Conservation (phyloP, 2,113 vertebrate genomes). For the Ursus arctos region DNA sequence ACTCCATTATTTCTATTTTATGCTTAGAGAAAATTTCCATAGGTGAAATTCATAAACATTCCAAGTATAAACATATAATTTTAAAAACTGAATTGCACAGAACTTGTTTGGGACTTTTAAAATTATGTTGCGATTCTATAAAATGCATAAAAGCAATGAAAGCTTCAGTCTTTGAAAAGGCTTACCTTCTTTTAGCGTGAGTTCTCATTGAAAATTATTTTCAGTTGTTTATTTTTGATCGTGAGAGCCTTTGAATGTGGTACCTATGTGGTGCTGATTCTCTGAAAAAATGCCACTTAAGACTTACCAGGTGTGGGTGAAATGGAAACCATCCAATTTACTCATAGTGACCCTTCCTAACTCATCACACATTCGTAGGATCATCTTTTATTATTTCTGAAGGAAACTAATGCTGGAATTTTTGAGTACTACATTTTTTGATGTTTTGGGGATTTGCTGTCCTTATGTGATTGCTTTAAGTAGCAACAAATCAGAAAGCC, state of each 20-base stretch:
- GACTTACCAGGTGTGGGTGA: constrained; percentile 34
- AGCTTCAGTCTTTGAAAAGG: neutral
- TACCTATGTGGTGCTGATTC: constrained; percentile 12
- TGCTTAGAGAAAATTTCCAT: constrained; percentile 19
- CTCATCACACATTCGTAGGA: neutral
- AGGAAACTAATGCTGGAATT: neutral
- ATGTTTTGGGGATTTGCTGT: constrained; percentile 1
- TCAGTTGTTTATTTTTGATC: neutral
- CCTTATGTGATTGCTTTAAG: constrained; percentile 42
- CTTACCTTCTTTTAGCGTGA: neutral
- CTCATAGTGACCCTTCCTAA: neutral
- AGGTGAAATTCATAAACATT: neutral
- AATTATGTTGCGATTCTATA: neutral
- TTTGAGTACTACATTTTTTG: constrained; percentile 57
- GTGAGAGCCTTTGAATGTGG: neutral
- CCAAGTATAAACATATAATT: neutral
- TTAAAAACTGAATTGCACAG: neutral
- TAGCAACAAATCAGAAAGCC: constrained; percentile 64
- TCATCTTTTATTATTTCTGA: neutral
- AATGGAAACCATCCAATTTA: constrained; percentile 25
- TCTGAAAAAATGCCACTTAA: constrained; percentile 15
- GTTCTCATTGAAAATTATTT: constrained; percentile 54
- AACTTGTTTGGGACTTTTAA: neutral
- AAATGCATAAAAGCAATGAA: neutral
- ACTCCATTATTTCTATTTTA: constrained; percentile 26